Conservation (phyloP, 2,113 vertebrate genomes). For the Procavia capensis region DNA sequence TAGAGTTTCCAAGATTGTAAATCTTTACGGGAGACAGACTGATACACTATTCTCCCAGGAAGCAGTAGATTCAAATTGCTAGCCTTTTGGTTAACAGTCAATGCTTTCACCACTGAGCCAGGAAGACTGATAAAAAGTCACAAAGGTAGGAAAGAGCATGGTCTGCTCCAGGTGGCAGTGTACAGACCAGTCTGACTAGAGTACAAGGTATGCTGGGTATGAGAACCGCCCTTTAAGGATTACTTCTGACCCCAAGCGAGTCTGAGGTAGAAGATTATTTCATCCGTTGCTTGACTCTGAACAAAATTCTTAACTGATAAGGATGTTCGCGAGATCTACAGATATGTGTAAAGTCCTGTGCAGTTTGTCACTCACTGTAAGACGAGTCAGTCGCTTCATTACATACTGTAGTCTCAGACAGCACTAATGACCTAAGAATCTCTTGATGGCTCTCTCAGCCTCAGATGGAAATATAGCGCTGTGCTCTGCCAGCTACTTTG, state of each 20-base stretch:
- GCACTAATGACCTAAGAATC: neutral
- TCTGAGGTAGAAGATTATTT: neutral
- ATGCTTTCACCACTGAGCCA: too few relatives aligned
- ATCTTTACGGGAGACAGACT: too few relatives aligned
- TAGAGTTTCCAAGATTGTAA: too few relatives aligned
- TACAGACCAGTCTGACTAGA: rapidly evolving
- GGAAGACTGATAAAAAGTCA: neutral
- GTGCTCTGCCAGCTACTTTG: neutral
- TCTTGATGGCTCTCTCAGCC: neutral
- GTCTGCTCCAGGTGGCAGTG: neutral
- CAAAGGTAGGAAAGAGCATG: neutral
- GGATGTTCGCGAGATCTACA: neutral
- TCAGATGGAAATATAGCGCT: neutral
- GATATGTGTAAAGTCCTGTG: neutral
- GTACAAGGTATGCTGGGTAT: too few relatives aligned
- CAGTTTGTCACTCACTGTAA: neutral
- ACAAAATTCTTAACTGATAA: neutral
- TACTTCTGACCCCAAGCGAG: neutral
- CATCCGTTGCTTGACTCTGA: neutral
- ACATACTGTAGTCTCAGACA: neutral
- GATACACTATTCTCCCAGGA: too few relatives aligned
- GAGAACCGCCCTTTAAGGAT: neutral
- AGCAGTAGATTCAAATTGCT: too few relatives aligned
- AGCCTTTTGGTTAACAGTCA: too few relatives aligned
- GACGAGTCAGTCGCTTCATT: neutral